A percentile compares a stretch with the other conserved stretches of the same genome.
Conservation (phyloP, 2,113 vertebrate genomes). For the Chaetorhynchus papuensis region DNA sequence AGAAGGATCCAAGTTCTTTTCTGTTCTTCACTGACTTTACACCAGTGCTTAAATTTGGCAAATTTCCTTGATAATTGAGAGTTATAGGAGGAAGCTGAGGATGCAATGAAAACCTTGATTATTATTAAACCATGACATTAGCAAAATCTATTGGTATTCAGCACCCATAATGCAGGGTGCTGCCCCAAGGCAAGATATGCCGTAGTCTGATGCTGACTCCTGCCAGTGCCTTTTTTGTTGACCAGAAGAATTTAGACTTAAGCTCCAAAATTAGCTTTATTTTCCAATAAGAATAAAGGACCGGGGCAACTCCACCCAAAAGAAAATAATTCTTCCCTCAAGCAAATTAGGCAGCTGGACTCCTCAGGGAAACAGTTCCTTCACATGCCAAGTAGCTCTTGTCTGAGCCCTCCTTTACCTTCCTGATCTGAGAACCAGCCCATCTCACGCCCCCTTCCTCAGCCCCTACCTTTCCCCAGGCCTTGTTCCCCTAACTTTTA, state of each 20-base stretch:
- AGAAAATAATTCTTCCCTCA: not conserved
- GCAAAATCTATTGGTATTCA: not conserved
- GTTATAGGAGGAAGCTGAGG: not conserved
- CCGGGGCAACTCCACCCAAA: not conserved
- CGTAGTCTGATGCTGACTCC: not conserved
- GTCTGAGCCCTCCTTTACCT: not conserved
- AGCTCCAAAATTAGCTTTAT: not conserved
- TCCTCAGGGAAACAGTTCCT: not conserved
- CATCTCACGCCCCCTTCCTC: not conserved
- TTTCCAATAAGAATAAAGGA: not conserved
- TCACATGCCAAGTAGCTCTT: not conserved
- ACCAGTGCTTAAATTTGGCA: not conserved
- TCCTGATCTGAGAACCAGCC: not conserved
- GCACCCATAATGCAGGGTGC: not conserved
- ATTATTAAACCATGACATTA: not conserved
- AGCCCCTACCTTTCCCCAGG: not conserved
- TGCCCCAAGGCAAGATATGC: not conserved
- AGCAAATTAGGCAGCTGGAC: conserved; percentile 3
- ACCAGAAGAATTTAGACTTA: not conserved
- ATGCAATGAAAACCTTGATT: not conserved
- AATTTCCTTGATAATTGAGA: not conserved
- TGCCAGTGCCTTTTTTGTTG: not conserved
- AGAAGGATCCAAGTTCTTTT: not conserved
- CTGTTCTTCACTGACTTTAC: not conserved
- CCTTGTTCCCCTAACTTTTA: conserved; percentile 2